phyloP scores from a whole-genome alignment of 2,888 invertebrate species.

The Deroplatys truncata region DNA sequence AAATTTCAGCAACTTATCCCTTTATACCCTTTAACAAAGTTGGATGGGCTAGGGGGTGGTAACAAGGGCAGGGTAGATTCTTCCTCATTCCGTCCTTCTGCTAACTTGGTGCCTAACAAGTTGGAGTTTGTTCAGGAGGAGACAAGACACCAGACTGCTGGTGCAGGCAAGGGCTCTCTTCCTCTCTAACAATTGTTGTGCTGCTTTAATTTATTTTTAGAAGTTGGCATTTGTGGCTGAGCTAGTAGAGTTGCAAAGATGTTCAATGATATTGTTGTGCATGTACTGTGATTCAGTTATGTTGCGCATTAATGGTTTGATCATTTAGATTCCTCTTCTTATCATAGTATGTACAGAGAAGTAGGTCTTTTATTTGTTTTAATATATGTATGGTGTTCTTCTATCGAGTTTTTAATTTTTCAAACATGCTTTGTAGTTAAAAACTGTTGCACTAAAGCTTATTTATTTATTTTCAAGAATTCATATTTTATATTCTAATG shows the following conservation, averaged over 20 bases:
- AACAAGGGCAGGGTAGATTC: conserved; percentile 35
- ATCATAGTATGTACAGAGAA: not conserved
- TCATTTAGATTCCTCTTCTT: not conserved
- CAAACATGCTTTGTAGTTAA: not conserved
- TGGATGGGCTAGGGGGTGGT: not conserved
- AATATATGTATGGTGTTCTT: not conserved
- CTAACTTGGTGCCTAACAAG: conserved; percentile 4
- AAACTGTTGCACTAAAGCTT: not conserved
- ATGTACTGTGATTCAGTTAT: not conserved
- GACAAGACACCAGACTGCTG: not conserved
- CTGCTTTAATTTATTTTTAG: not conserved
- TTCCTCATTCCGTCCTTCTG: conserved; percentile 17
- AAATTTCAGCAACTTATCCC: conserved; percentile 77
- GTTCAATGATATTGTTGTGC: not conserved
- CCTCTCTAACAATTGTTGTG: not conserved
- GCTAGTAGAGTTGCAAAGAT: not conserved
- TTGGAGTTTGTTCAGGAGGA: conserved; percentile 39
- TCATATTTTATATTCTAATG: not conserved
- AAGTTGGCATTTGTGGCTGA: not conserved
- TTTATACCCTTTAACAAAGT: conserved; percentile 32
- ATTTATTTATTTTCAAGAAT: not conserved
- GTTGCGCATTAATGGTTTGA: not conserved
- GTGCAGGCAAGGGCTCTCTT: conserved; percentile 16
- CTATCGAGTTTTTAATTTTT: not conserved
- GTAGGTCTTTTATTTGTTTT: not conserved